These are phyloP conservation scores for Spheniscus humboldti DNA, from an alignment of 2,797 vertebrate species.

Conservation along the genomic window DNA sequence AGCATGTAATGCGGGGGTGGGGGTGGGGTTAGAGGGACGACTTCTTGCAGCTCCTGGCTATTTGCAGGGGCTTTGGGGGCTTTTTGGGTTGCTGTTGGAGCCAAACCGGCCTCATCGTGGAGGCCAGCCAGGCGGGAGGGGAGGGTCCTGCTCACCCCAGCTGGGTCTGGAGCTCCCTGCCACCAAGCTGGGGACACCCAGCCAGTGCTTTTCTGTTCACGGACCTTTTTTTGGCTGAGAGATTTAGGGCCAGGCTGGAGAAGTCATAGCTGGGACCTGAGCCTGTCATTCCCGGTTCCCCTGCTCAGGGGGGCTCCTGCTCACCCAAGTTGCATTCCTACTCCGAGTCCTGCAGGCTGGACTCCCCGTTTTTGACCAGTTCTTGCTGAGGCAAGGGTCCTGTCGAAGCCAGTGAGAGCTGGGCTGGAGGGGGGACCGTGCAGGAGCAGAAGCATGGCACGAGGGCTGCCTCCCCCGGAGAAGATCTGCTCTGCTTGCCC, in stretches of 20 bases:
- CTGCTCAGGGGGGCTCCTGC: not conserved
- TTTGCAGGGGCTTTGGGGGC: not conserved
- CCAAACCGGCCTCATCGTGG: not conserved
- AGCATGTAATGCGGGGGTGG: not conserved
- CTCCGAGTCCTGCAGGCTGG: not conserved
- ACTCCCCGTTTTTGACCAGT: not conserved
- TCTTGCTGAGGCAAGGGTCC: not conserved
- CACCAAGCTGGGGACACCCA: not conserved
- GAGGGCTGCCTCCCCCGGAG: not conserved
- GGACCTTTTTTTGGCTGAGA: not conserved
- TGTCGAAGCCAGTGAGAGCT: fast-evolving
- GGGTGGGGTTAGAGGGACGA: not conserved
- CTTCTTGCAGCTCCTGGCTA: not conserved
- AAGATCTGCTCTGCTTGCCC: not conserved
- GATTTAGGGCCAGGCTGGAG: not conserved
- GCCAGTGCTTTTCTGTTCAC: not conserved
- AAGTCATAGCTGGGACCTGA: not conserved
- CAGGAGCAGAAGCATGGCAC: fast-evolving
- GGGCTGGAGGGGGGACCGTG: not conserved
- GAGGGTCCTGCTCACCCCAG: fast-evolving
- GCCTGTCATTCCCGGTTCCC: not conserved
- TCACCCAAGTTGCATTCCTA: not conserved
- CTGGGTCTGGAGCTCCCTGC: not conserved
- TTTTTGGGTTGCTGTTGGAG: not conserved
- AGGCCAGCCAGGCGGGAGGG: not conserved